These are phyloP conservation scores for Macroteleia sp. DNA, from an alignment of 2,888 invertebrate genomes.

Conservation along the genomic window DNA sequence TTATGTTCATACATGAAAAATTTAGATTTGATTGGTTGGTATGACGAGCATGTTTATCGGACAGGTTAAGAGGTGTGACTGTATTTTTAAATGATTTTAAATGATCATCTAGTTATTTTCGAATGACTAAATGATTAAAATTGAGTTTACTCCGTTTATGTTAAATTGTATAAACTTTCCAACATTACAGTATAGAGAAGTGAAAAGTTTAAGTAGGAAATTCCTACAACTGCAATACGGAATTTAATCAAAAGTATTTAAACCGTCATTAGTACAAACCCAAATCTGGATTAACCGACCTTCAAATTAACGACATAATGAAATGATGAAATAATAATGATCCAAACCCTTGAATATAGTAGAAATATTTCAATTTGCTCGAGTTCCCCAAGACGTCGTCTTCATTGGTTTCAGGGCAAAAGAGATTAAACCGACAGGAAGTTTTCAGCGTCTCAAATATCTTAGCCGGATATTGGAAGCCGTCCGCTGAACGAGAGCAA, in stretches of 20 bases:
- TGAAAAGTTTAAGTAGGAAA: too few relatives aligned
- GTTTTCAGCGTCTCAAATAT: constrained; percentile 65
- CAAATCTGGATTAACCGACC: background rate
- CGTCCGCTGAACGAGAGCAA: constrained; percentile 68
- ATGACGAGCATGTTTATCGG: too few relatives aligned
- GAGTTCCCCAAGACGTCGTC: constrained; percentile 24
- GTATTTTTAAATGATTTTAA: too few relatives aligned
- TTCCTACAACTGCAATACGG: background rate
- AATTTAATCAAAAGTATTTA: background rate
- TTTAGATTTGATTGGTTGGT: too few relatives aligned
- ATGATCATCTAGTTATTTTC: too few relatives aligned
- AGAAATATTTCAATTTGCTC: constrained; percentile 61
- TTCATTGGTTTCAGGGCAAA: constrained; percentile 57
- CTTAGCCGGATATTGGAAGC: constrained; percentile 75
- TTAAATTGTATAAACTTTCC: too few relatives aligned
- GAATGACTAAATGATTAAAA: too few relatives aligned
- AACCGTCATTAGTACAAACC: constrained; percentile 1
- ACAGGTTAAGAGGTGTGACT: too few relatives aligned
- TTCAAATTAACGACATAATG: constrained; percentile 31
- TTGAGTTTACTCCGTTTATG: too few relatives aligned
- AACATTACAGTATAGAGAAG: too few relatives aligned
- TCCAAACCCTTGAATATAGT: constrained; percentile 43
- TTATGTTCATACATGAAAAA: too few relatives aligned
- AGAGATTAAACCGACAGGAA: constrained; percentile 63
- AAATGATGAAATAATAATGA: constrained; percentile 61